These are phyloP conservation scores for Hydra vulgaris DNA, from an alignment of 30 jellyfish, hydroid and myxozoan species.

Conservation along the genomic window DNA sequence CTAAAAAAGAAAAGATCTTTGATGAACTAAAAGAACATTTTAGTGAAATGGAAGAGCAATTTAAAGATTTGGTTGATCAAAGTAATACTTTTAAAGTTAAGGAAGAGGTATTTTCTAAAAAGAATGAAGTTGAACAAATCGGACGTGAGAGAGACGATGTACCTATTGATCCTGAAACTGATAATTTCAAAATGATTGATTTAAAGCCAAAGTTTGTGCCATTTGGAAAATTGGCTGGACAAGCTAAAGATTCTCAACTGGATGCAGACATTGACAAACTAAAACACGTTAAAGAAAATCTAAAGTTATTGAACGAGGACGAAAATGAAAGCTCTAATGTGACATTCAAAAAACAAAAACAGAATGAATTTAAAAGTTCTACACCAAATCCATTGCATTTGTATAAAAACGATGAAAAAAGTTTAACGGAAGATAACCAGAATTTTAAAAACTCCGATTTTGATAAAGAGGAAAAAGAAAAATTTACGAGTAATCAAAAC, in stretches of 20 bases:
- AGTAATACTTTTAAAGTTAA: background rate
- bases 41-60: constrained; percentile 17
- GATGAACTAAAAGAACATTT: constrained; percentile 4
- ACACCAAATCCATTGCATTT: background rate
- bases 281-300: constrained; percentile 26
- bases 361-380: background rate
- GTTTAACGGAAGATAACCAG: background rate
- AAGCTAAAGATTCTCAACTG: constrained; percentile 17
- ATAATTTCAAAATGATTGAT: constrained; percentile 9
- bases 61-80: constrained; percentile 7
- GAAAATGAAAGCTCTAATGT: constrained; percentile 1
- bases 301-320: constrained; percentile 20
- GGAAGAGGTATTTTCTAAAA: constrained; percentile 10
- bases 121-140: background rate
- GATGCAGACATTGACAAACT: constrained; percentile 26
- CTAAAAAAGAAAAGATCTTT: constrained; percentile 14
- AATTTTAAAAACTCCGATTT: background rate
- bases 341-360: background rate
- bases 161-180: constrained; percentile 15
- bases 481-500: background rate
- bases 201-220: background rate
- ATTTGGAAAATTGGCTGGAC: background rate
- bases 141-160: constrained; percentile 15
- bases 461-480: background rate
- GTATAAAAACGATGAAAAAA: background rate